Conservation (phyloP, 1,140 invertebrate genomes). For the Pseudomyrmex sp. region DNA sequence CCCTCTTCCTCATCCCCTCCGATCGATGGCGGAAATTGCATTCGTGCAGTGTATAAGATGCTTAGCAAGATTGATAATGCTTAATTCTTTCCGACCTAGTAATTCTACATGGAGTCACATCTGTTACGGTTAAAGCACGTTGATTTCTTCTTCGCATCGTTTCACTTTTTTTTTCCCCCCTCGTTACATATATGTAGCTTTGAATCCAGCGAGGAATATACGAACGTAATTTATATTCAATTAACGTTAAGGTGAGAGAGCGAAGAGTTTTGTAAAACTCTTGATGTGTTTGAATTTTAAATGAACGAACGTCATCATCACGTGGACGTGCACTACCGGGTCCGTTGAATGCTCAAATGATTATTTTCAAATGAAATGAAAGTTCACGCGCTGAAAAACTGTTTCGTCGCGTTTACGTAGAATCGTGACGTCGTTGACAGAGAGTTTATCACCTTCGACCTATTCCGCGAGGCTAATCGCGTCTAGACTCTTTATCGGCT, state of each 20-base stretch:
- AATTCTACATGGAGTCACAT: slow-evolving; percentile 8
- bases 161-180: too few relatives aligned
- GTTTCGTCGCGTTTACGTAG: slow-evolving; percentile 19
- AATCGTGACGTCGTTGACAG: not conserved
- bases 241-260: not conserved
- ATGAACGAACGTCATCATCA: not conserved
- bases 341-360: not conserved
- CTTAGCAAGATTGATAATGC: slow-evolving; percentile 52
- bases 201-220: too few relatives aligned
- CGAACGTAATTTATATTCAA: too few relatives aligned
- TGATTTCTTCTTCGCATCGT: slow-evolving; percentile 4
- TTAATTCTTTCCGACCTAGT: slow-evolving; percentile 33
- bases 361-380: not conserved
- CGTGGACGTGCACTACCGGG: too few relatives aligned
- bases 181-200: too few relatives aligned
- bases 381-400: too few relatives aligned
- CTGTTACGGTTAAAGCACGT: not conserved
- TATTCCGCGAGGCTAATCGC: slow-evolving; percentile 60
- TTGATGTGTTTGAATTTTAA: not conserved
- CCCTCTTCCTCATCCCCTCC: too few relatives aligned
- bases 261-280: not conserved
- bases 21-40: slow-evolving; percentile 50
- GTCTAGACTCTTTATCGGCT: slow-evolving; percentile 66
- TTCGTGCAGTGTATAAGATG: slow-evolving; percentile 28
- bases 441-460: slow-evolving; percentile 67